Conservation (phyloP, 2,797 vertebrate species). For the Falco naumanni region DNA sequence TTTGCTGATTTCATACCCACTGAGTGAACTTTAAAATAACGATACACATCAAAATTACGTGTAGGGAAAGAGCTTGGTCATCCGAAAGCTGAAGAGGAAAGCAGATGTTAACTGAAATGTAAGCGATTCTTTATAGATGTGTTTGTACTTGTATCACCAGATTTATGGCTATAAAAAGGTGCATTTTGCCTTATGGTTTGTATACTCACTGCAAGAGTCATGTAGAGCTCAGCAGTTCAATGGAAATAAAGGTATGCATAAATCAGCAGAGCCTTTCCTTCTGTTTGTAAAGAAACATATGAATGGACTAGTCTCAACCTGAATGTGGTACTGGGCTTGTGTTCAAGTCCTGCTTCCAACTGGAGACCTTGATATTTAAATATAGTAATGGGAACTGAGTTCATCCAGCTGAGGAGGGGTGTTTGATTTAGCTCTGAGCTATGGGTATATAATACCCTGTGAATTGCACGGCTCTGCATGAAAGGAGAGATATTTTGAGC, state of each 20-base stretch:
- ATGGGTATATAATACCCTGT: neutral
- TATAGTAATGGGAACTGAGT: neutral
- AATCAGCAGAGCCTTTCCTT: neutral
- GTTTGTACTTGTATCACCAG: neutral
- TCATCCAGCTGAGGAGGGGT: neutral
- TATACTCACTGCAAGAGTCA: neutral
- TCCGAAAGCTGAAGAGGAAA: neutral
- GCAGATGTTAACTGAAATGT: neutral
- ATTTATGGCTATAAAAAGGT: neutral
- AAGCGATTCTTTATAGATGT: neutral
- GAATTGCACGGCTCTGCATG: neutral
- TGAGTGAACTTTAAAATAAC: neutral
- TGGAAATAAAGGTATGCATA: conserved; percentile 7
- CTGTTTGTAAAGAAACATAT: neutral
- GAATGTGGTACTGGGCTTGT: neutral
- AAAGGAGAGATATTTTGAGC: neutral
- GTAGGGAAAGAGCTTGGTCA: neutral
- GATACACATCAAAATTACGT: neutral
- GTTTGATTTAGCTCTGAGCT: neutral
- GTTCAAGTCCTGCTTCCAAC: neutral
- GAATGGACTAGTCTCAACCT: conserved; percentile 10
- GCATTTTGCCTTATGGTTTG: neutral
- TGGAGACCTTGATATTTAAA: conserved; percentile 12
- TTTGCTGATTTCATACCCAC: neutral
- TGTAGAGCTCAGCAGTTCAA: neutral